A percentile compares a stretch with the other conserved stretches of the same genome.
These are phyloP conservation scores for Siniperca knerii DNA, from an alignment of 2,113 vertebrate species.

Conservation along the genomic window DNA sequence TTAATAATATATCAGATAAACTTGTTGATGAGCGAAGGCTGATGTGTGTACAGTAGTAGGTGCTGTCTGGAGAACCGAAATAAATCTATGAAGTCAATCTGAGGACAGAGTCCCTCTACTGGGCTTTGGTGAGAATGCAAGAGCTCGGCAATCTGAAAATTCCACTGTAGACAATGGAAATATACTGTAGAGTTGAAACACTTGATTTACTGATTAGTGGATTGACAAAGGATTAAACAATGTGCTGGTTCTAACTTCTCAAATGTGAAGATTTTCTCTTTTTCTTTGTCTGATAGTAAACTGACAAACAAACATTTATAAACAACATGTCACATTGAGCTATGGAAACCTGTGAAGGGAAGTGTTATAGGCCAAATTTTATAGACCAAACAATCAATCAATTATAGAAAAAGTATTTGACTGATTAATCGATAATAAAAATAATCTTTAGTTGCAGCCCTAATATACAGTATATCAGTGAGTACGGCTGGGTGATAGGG, in stretches of 20 bases:
- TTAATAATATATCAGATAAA: constrained; percentile 37
- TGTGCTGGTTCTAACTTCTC: background rate
- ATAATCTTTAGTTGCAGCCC: background rate
- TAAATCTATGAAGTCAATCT: constrained; percentile 4
- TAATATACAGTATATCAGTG: background rate
- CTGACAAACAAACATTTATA: background rate
- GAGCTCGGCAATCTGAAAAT: background rate
- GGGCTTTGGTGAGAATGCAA: constrained; percentile 54
- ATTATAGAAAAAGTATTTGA: background rate
- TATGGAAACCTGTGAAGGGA: too few relatives aligned
- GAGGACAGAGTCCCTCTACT: constrained; percentile 72
- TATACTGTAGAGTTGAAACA: background rate
- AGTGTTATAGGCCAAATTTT: background rate
- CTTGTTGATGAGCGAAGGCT: constrained; percentile 31
- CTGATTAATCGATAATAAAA: background rate
- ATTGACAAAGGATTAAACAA: background rate
- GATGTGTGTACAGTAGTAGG: background rate
- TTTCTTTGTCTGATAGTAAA: background rate
- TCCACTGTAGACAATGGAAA: background rate
- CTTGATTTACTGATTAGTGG: background rate
- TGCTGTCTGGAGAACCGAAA: constrained; percentile 29
- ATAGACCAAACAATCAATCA: background rate
- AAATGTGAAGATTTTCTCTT: background rate
- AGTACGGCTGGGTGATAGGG: too few relatives aligned
- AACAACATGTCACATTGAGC: background rate